Conservation (phyloP, 2,797 vertebrate species). For the Malacoctenus gilli region DNA sequence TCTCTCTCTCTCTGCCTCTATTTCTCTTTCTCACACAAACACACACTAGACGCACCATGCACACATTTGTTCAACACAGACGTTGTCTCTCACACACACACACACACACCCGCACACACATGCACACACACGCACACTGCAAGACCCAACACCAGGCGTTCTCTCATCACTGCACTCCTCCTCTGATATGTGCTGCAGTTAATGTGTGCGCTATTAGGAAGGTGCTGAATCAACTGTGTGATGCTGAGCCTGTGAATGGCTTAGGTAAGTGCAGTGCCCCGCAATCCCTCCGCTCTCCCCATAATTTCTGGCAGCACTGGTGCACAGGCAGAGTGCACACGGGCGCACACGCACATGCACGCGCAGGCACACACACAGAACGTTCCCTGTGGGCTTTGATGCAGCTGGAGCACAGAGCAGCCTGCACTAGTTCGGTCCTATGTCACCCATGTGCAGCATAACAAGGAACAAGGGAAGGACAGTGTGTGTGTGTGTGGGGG, state of each 20-base stretch:
- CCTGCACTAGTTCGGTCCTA: conserved; percentile 60
- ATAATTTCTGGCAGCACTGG: conserved; percentile 56
- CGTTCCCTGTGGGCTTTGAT: conserved; percentile 69
- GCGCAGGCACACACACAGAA: conserved; percentile 10
- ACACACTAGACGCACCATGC: conserved; percentile 64
- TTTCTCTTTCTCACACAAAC: conserved; percentile 53
- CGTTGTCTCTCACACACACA: conserved; percentile 39
- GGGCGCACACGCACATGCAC: conserved; percentile 16
- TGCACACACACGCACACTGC: conserved; percentile 1
- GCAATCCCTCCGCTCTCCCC: conserved; percentile 61
- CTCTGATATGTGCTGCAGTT: conserved; percentile 74
- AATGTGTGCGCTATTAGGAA: conserved; percentile 72
- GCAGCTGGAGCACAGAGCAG: conserved; percentile 71
- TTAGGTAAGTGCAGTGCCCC: conserved; percentile 67
- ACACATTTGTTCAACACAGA: conserved; percentile 70
- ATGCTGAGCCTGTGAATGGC: conserved; percentile 68
- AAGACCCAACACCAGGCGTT: conserved; percentile 24
- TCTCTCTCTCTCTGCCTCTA: conserved; percentile 39
- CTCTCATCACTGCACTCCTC: conserved; percentile 61
- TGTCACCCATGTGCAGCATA: conserved; percentile 72
- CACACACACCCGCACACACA: conserved; percentile 21
- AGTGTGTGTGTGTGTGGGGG: too few species aligned
- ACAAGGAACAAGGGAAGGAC: conserved; percentile 43
- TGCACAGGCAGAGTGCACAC: conserved; percentile 39
- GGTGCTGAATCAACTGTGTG: conserved; percentile 78